Conservation (phyloP, 2,113 vertebrate species). For the Marcusenius ussheri region DNA sequence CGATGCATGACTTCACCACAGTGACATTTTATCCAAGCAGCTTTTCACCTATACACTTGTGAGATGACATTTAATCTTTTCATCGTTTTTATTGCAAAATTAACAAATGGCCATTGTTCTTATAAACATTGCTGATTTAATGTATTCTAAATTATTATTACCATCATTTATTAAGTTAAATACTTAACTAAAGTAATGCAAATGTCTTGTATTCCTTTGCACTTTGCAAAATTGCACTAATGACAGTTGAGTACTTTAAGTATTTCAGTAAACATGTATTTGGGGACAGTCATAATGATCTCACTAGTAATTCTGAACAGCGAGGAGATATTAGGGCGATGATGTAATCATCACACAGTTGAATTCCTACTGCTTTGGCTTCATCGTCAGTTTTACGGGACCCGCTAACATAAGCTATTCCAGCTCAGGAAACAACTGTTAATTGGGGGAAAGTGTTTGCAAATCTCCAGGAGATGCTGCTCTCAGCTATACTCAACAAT, state of each 20-base stretch:
- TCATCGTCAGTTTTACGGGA: not conserved
- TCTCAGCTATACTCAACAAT: not conserved
- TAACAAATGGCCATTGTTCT: not conserved
- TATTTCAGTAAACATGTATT: not conserved
- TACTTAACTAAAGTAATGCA: not conserved
- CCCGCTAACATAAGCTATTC: not conserved
- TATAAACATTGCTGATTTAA: not conserved
- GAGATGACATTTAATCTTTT: not conserved
- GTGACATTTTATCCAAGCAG: not conserved
- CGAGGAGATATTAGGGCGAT: not conserved
- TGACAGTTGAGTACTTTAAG: not conserved
- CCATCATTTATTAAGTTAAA: not conserved
- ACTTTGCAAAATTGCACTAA: not conserved
- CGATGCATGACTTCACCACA: not conserved
- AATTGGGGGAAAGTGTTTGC: not conserved
- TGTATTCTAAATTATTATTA: not conserved
- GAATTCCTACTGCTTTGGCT: not conserved
- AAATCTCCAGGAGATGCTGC: not conserved
- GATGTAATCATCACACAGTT: not conserved
- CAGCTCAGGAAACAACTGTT: not conserved
- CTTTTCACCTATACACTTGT: not conserved
- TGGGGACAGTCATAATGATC: not conserved
- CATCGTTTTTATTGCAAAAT: not conserved
- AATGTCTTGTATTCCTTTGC: not conserved
- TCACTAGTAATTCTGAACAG: not conserved